Conservation (phyloP, 2,888 invertebrate genomes). For the Spicauda simplicius region DNA sequence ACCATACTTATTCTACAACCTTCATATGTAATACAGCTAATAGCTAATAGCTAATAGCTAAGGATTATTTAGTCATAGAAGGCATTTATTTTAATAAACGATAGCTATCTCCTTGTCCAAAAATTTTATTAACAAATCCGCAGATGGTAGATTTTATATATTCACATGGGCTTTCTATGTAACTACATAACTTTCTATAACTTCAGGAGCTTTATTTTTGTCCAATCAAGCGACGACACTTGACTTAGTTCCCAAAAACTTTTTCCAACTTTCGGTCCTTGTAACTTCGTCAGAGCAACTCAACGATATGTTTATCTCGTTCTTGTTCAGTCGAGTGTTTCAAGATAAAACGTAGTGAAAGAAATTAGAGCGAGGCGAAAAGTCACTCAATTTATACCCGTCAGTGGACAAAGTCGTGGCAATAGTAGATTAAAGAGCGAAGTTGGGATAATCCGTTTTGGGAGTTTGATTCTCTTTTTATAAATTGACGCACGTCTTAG, state of each 20-base stretch:
- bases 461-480: not conserved
- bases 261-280: conserved; percentile 13
- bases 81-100: too few species aligned
- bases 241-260: conserved; percentile 15
- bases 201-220: not conserved
- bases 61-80: too few species aligned
- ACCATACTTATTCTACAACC: too few species aligned
- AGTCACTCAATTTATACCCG: conserved; percentile 17
- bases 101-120: too few species aligned
- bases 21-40: too few species aligned
- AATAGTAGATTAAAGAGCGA: conserved; percentile 7
- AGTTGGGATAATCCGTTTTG: conserved; percentile 14
- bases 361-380: conserved; percentile 20
- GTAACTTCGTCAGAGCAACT: conserved; percentile 28
- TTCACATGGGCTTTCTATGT: too few species aligned
- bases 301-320: conserved; percentile 17
- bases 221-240: not conserved
- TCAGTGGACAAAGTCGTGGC: conserved; percentile 17
- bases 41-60: too few species aligned
- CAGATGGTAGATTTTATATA: too few species aligned
- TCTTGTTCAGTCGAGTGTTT: conserved; percentile 18
- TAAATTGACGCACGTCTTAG: not conserved
- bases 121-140: too few species aligned
- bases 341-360: conserved; percentile 29
- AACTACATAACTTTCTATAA: not conserved